Evolutionary conservation across 2,113 vertebrate genomes (phyloP).

Genomic region (Laticauda laticaudata): DNA sequence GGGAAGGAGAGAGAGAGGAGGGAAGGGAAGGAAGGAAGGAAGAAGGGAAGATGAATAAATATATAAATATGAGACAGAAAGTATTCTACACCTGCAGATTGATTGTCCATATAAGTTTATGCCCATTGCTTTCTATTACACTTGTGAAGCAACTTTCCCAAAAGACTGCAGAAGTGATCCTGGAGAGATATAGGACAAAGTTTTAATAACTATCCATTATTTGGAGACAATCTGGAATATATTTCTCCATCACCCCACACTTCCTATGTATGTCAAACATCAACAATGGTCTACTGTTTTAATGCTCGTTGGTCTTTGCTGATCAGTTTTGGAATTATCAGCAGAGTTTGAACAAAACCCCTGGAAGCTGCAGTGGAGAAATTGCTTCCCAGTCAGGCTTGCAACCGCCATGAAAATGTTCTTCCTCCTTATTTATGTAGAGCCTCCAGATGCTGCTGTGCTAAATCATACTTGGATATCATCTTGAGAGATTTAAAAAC

Average conservation of each 20-base stretch:
- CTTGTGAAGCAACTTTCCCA: not conserved
- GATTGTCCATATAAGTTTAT: not conserved
- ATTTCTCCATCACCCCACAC: not conserved
- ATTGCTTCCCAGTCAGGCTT: constrained; percentile 49
- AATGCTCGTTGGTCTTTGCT: constrained; percentile 28
- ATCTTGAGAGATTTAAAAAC: constrained; percentile 47
- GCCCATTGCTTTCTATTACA: not conserved
- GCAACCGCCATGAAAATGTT: constrained; percentile 56
- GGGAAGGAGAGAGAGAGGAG: too few species aligned
- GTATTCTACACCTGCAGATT: not conserved
- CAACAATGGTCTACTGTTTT: not conserved
- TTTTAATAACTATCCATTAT: not conserved
- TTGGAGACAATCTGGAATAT: not conserved
- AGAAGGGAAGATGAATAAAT: not conserved
- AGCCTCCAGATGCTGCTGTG: constrained; percentile 57
- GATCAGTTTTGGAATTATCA: constrained; percentile 49
- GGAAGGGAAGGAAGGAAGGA: not conserved
- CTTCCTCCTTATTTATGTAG: constrained; percentile 57
- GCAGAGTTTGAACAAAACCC: constrained; percentile 53
- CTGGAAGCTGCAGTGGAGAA: constrained; percentile 55
- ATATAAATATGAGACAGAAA: not conserved
- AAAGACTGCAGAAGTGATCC: not conserved
- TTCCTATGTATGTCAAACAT: not conserved
- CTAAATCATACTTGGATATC: constrained; percentile 48
- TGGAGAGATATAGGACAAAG: not conserved